phyloP scores from a whole-genome alignment of 2,888 invertebrate genomes.

The Fragum sueziense region DNA sequence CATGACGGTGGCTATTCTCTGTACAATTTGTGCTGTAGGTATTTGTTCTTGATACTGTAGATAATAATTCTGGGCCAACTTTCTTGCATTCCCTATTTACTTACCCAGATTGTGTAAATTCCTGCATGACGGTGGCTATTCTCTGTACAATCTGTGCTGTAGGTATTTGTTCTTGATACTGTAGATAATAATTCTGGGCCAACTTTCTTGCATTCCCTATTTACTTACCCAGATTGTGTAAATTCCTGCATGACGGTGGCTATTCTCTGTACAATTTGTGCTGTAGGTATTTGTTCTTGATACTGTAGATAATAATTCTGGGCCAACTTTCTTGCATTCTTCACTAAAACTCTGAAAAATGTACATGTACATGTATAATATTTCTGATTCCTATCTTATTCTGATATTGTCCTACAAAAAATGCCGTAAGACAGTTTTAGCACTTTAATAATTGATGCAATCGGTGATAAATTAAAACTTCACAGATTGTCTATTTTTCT shows the following conservation, averaged over 20 bases:
- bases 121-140: constrained; percentile 99
- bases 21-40: no score
- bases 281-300: constrained; percentile 97
- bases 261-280: constrained; percentile 96
- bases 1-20: no score
- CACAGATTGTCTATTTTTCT: not conserved
- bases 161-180: constrained; percentile 97
- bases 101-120: constrained; percentile 98
- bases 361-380: no score
- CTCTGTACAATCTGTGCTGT: constrained; percentile 97
- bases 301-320: constrained; percentile 96
- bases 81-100: no score
- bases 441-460: no score
- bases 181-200: constrained; percentile 95
- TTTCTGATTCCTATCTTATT: no score
- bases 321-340: constrained; percentile 96
- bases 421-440: no score
- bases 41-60: no score
- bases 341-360: constrained; percentile 91
- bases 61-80: no score
- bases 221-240: constrained; percentile 95
- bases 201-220: constrained; percentile 96
- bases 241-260: constrained; percentile 99
- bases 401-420: no score
- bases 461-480: no score